Conservation (phyloP, 2,888 invertebrate species). For the Drosophila mayaguana region DNA sequence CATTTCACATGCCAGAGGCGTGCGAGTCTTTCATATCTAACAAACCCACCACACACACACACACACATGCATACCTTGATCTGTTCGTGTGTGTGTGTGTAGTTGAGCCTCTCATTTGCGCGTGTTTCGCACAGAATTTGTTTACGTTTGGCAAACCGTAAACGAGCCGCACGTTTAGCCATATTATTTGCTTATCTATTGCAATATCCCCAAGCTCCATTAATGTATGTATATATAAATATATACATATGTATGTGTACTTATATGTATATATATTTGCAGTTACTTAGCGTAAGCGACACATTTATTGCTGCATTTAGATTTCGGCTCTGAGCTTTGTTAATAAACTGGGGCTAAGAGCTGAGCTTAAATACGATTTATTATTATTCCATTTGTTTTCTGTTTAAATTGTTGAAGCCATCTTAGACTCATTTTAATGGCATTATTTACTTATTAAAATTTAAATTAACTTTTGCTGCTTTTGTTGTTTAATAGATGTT, state of each 20-base stretch:
- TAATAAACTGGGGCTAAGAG: not conserved
- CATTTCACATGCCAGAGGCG: constrained; percentile 39
- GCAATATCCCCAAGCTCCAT: constrained; percentile 37
- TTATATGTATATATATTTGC: constrained; percentile 12
- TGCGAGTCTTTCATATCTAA: constrained; percentile 24
- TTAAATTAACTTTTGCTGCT: too few species aligned
- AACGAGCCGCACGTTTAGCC: constrained; percentile 47
- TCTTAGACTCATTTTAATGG: too few species aligned
- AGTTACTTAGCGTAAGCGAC: constrained; percentile 29
- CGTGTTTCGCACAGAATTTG: constrained; percentile 37
- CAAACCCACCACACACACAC: constrained; percentile 8
- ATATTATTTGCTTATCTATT: constrained; percentile 58
- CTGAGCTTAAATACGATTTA: not conserved
- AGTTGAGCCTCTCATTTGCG: constrained; percentile 28
- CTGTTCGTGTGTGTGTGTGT: not conserved
- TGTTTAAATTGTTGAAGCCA: not conserved
- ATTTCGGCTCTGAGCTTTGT: not conserved
- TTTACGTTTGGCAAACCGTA: constrained; percentile 40
- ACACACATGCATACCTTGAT: not conserved
- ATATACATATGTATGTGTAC: constrained; percentile 8
- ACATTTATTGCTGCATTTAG: not conserved
- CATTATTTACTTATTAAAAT: too few species aligned
- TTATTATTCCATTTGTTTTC: not conserved
- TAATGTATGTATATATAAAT: constrained; percentile 10
- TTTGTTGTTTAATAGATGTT: too few species aligned